Base-by-base conservation (phyloP, 2,113 vertebrate species). In the Stictonetta naevosa region DNA sequence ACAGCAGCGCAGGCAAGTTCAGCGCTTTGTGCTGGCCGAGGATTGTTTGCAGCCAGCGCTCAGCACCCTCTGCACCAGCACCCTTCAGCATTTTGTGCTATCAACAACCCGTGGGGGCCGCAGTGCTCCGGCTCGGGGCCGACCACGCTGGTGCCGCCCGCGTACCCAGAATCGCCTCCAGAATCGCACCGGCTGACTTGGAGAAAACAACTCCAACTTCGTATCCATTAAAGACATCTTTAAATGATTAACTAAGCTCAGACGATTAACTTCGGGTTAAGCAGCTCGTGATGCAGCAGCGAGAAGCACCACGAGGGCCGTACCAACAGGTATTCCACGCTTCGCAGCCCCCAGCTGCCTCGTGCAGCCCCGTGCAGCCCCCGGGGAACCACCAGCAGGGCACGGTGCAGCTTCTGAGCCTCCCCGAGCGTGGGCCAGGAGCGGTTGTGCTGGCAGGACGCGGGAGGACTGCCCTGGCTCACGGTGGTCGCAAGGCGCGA, bases 21-120 rank as follows among this genome's bases (percentile, higher is more conserved):
- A 6, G 0, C 2, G 22, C 62, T 58, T n/a, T 40, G 22, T 23
- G 60, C 14, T 17, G 29, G 52, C 46, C 0, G 5, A 44, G 28
- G 55, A 15, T 11, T 2, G 1, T 3, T 5, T 21, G 4, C 12
- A 8, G 15, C 13, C 68, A 5, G 25, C 68, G 19, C 44, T 23
- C 10, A 23, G 33, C 62, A 34, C 20, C 38, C 29, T 34, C 3
- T 1, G 1, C 14, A 5, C 2, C 3, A 3, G 52, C 83, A 50
- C 9, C 72, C 52, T 23, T 18, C 62, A 8, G 53, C 3, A 1
- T 10, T 8, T 31, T 44, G 36, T 7, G 6, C 14, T 5, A 6
- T 20, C 5, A 60, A 36, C 9, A 4, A 52, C 11, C 10, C 46
- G 1, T 46, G 3, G 34, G 21, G 21, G 48, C 48, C 10, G 60